A percentile compares a stretch with the other conserved stretches of the same genome.
These are phyloP conservation scores for Pampusana beccarii DNA, from an alignment of 2,113 vertebrate species.

Conservation along the genomic window DNA sequence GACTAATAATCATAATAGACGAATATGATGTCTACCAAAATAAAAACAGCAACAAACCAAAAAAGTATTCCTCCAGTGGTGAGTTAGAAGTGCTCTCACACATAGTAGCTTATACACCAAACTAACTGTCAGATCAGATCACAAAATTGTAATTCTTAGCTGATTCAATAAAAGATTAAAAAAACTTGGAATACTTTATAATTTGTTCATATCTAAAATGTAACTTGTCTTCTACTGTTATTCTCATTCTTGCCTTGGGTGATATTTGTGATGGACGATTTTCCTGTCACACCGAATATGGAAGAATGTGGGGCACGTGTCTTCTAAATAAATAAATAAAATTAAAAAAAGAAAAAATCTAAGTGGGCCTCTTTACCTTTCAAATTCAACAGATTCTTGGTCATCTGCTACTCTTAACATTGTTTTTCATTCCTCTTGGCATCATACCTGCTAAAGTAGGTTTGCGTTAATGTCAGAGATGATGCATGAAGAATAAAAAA, in stretches of 20 bases:
- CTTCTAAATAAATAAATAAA: background rate
- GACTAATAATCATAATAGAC: background rate
- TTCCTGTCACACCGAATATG: background rate
- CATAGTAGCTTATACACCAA: background rate
- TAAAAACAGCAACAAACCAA: background rate
- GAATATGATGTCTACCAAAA: background rate
- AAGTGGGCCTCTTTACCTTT: background rate
- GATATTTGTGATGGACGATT: background rate
- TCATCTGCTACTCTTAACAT: conserved; percentile 21
- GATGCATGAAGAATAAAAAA: background rate
- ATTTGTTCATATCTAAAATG: background rate
- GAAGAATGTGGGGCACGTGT: background rate
- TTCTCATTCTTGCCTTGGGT: background rate
- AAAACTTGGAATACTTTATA: background rate
- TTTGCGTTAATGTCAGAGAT: conserved; percentile 32
- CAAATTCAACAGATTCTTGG: conserved; percentile 9
- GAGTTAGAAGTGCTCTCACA: background rate
- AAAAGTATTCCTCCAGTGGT: background rate
- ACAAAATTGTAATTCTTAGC: background rate
- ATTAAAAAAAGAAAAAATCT: background rate
- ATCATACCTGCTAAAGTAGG: background rate
- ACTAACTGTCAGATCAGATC: background rate
- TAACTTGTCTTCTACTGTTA: background rate
- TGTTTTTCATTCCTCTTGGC: conserved; percentile 45
- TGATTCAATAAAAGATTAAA: background rate